phyloP scores from a whole-genome alignment of 2,888 invertebrate genomes.

The Antitype chi region DNA sequence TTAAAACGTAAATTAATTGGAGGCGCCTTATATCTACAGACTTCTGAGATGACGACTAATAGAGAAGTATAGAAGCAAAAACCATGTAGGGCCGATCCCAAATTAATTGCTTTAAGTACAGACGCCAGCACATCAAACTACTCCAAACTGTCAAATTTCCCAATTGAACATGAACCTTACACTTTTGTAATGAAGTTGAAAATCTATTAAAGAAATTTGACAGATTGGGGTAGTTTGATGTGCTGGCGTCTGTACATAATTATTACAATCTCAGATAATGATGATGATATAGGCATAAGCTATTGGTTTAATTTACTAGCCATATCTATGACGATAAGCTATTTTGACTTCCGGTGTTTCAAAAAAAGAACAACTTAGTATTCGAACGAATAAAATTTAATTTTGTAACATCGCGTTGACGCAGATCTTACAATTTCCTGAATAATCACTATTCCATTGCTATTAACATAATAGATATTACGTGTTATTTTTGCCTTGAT shows the following conservation, averaged over 20 bases:
- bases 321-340: background rate
- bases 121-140: too few species aligned
- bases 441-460: background rate
- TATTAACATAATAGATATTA: background rate
- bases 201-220: too few species aligned
- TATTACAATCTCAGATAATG: background rate
- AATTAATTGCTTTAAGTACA: background rate
- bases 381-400: background rate
- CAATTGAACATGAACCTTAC: too few species aligned
- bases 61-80: background rate
- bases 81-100: background rate
- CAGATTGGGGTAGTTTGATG: too few species aligned
- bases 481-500: slow-evolving; percentile 6
- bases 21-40: background rate
- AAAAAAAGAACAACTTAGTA: background rate
- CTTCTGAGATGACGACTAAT: background rate
- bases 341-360: background rate
- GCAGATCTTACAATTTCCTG: background rate
- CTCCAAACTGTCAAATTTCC: too few species aligned
- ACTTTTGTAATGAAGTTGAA: too few species aligned
- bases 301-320: background rate
- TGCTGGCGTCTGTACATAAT: too few species aligned
- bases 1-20: too few species aligned
- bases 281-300: background rate
- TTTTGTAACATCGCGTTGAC: background rate